phyloP scores from a whole-genome alignment of 2,888 invertebrate genomes.

The Hyposoter didymator region DNA sequence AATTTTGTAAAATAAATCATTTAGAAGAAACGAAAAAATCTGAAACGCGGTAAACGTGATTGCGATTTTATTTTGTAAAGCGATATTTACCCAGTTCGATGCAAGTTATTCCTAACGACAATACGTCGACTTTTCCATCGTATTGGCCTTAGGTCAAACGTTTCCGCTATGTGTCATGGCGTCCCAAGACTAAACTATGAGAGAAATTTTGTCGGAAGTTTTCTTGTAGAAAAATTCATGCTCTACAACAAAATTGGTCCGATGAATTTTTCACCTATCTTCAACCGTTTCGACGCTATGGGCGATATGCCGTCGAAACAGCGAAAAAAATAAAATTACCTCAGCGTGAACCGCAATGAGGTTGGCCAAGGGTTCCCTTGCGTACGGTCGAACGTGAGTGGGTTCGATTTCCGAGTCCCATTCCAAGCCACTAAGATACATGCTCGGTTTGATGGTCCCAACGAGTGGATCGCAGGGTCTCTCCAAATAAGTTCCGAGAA shows the following conservation, averaged over 20 bases:
- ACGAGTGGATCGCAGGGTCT: conserved; percentile 97
- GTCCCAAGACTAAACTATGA: neutral
- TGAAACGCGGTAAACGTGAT: too few species aligned
- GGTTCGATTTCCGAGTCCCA: conserved; percentile 92
- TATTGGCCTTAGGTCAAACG: conserved; percentile 92
- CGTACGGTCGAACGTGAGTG: conserved; percentile 93
- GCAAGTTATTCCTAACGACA: conserved; percentile 99
- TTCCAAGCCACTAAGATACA: conserved; percentile 96
- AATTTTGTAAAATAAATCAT: neutral
- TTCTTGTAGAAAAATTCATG: neutral
- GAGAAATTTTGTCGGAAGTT: neutral
- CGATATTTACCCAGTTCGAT: conserved; percentile 92
- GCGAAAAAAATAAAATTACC: conserved; percentile 82
- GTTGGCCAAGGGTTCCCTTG: conserved; percentile 94
- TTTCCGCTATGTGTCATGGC: neutral
- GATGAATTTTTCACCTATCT: neutral
- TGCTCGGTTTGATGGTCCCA: conserved; percentile 97
- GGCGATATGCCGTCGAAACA: too few species aligned
- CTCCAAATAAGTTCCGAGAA: conserved; percentile 93
- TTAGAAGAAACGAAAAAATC: too few species aligned
- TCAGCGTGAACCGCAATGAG: conserved; percentile 92
- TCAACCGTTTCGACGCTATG: neutral
- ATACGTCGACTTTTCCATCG: conserved; percentile 99
- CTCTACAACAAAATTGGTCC: conserved; percentile 10
- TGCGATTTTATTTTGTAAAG: too few species aligned